Base-by-base conservation (phyloP, 1,140 invertebrate genomes). In the Bathynomus jamesi region DNA sequence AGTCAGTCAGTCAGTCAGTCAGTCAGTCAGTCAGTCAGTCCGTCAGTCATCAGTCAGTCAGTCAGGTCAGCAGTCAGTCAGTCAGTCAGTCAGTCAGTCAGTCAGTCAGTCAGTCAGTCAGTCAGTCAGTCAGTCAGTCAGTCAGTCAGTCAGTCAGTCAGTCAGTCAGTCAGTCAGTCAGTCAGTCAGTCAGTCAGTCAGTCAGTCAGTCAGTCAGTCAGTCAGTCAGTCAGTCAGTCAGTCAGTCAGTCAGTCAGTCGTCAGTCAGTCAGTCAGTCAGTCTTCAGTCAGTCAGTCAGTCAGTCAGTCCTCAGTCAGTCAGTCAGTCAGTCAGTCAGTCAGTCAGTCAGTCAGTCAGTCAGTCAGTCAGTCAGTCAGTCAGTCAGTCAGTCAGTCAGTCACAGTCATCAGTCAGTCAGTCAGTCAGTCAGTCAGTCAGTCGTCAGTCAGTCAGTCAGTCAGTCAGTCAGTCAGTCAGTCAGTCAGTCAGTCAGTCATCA, bases 271-370 rank as follows among this genome's bases (percentile, higher is more conserved):
- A 70, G 68, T 70, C 53, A 70, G 68, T 70, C 68, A 70, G 67
- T 61, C 67, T 62, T 70, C 68, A 70, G 68, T 70, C 68, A 70
- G 68, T 70, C 68, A 70, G 68, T 70, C 68, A 70, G 68, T 68
- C n/a, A 70, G 68, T 70, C 68, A 70, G 68, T 70, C 68, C 67
- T 70, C 68, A 70, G 68, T 70, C 68, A 70, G 68, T 70, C 68
- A 70, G 68, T 70, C 68, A 70, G 68, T 70, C 68, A 67, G 66
- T 67, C 66, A 67, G 66, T 67, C 64, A 65, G 21, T 67, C 30
- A 32, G 32, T 63, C 62, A 27, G 25, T 63, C 62, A 27, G 25
- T 63, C 62, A 30, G 28, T 30, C 62, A 63, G 25, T 63, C 25
- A 63, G 25, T 27, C 25, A 30, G 62, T 63, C 32, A 40, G 32